These are phyloP conservation scores for Heliconius cydno DNA, from an alignment of 2,888 invertebrate species.

Conservation along the genomic window DNA sequence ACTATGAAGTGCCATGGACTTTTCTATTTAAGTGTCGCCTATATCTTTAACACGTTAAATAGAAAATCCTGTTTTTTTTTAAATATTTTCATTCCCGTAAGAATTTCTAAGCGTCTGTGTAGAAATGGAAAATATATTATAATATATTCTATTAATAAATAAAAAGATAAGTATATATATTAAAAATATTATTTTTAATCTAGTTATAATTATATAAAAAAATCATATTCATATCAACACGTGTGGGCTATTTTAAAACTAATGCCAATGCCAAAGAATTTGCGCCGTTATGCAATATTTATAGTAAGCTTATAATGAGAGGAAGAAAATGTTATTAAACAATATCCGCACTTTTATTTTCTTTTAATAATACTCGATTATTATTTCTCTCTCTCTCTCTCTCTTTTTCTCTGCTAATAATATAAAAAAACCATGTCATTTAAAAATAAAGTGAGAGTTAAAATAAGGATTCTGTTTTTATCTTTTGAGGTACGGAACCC, in stretches of 20 bases:
- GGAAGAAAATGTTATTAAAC: background rate
- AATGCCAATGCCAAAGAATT: conserved; percentile 76
- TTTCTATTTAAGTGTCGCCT: too few relatives aligned
- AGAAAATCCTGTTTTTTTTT: too few relatives aligned
- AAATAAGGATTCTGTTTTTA: too few relatives aligned
- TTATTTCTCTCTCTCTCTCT: too few relatives aligned
- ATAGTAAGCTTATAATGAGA: conserved; percentile 15
- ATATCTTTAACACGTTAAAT: too few relatives aligned
- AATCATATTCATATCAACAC: conserved; percentile 46
- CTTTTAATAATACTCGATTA: too few relatives aligned
- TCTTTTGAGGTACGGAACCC: too few relatives aligned
- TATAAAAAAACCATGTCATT: too few relatives aligned
- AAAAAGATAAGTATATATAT: background rate
- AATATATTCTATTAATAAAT: background rate
- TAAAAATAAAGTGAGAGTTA: too few relatives aligned
- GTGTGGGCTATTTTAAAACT: conserved; percentile 60
- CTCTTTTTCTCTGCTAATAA: too few relatives aligned
- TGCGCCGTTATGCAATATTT: conserved; percentile 51
- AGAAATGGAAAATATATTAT: background rate
- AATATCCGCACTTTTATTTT: background rate
- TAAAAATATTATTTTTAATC: background rate
- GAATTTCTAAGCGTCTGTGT: background rate
- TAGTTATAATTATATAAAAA: conserved; percentile 6
- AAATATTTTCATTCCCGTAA: too few relatives aligned
- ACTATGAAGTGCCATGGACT: background rate